These are phyloP conservation scores for Hemicrepidius hirtus DNA, from an alignment of 2,888 invertebrate genomes.

Conservation along the genomic window DNA sequence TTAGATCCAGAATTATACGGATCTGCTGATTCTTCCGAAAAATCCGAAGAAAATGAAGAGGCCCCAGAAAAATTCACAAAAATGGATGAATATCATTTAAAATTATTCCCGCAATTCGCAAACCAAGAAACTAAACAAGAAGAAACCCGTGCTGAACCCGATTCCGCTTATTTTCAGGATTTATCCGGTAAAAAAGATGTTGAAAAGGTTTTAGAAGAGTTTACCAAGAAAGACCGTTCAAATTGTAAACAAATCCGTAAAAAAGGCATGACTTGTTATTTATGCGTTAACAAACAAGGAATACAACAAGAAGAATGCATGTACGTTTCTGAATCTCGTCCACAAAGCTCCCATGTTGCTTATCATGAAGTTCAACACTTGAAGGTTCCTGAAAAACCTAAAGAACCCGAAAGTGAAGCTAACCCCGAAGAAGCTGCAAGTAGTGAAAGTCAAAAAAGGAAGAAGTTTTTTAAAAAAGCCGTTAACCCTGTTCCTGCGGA, in stretches of 20 bases:
- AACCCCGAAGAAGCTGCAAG: slow-evolving; percentile 66
- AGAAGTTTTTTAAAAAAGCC: slow-evolving; percentile 36
- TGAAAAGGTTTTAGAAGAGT: slow-evolving; percentile 82
- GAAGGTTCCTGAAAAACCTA: slow-evolving; percentile 71
- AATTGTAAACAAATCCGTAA: slow-evolving; percentile 82
- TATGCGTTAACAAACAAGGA: slow-evolving; percentile 81
- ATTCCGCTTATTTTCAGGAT: slow-evolving; percentile 55
- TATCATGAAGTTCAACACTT: slow-evolving; percentile 81
- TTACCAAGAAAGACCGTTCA: slow-evolving; percentile 82
- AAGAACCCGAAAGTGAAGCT: slow-evolving; percentile 46
- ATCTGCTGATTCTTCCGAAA: slow-evolving; percentile 44
- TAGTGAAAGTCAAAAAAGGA: slow-evolving; percentile 62
- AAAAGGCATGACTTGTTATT: slow-evolving; percentile 85
- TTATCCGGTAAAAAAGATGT: slow-evolving; percentile 78
- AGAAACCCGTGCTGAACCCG: slow-evolving; percentile 72
- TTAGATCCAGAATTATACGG: slow-evolving; percentile 58
- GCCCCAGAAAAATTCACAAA: slow-evolving; percentile 65
- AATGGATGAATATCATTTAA: slow-evolving; percentile 72
- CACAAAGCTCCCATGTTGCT: slow-evolving; percentile 78
- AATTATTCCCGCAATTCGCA: slow-evolving; percentile 70
- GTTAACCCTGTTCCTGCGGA: slow-evolving; percentile 44
- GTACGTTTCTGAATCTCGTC: slow-evolving; percentile 82
- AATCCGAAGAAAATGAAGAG: slow-evolving; percentile 27
- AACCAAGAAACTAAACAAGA: slow-evolving; percentile 67
- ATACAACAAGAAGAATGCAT: slow-evolving; percentile 86